A percentile compares a stretch with the other conserved stretches of the same genome.
These are phyloP conservation scores for Heliconius sara DNA, from an alignment of 2,888 invertebrate species.

Conservation along the genomic window DNA sequence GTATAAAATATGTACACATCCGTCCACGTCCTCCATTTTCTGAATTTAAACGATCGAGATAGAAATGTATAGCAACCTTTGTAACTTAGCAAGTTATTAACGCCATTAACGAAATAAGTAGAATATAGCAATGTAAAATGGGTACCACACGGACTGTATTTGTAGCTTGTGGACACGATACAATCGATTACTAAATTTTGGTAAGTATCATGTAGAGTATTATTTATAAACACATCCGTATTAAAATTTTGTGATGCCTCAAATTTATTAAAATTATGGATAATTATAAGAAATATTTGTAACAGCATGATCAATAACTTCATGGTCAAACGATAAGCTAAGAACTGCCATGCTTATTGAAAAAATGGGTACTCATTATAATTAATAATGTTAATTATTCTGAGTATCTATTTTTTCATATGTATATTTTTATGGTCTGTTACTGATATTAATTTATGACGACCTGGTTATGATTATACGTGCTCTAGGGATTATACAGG, in stretches of 20 bases:
- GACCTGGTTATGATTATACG: background rate
- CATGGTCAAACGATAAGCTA: background rate
- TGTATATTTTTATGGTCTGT: background rate
- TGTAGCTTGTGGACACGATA: constrained; percentile 22
- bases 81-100: constrained; percentile 50
- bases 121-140: constrained; percentile 29
- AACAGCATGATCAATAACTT: background rate
- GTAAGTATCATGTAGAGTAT: background rate
- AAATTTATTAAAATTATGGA: background rate
- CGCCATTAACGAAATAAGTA: constrained; percentile 10
- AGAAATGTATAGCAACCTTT: constrained; percentile 55
- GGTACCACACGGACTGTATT: constrained; percentile 29
- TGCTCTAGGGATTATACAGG: background rate
- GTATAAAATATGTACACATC: constrained; percentile 59
- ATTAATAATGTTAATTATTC: background rate
- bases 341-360: background rate
- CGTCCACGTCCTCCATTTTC: constrained; percentile 53
- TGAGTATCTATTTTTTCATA: too few species aligned
- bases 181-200: constrained; percentile 20
- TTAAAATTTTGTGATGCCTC: background rate
- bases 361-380: background rate
- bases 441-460: background rate
- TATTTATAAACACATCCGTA: background rate
- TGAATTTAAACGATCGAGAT: constrained; percentile 50
- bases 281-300: background rate